Base-by-base conservation (phyloP, 2,113 vertebrate species). In the Pedetes capensis region DNA sequence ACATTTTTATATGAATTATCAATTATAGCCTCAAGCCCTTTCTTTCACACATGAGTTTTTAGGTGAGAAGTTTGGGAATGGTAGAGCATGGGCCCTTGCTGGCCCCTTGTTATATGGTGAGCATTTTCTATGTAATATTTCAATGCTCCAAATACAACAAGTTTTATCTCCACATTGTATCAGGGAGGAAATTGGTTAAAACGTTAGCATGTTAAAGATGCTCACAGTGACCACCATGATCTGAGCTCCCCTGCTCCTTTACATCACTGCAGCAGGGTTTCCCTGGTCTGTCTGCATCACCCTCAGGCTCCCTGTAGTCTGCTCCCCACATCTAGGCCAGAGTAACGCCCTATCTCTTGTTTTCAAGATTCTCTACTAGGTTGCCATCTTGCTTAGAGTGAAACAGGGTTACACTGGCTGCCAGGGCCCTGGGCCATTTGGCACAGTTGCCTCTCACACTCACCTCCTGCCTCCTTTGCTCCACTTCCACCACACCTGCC, bases 391-490 rank as follows among this genome's bases (percentile, higher is more conserved):
- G n/a, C n/a, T 68, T 57, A 64, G n/a, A 75, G 22, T n/a, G 69
- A 22, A 78, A 61, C 37, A 55, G 66, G 32, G 1, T 13, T 22
- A 42, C 6, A 53, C 13, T 53, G 8, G 27, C 34, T 64, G 0
- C 0, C 27, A n/a, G 42, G 61, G 23, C 4, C 9, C 32, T 20
- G 34, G 3, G 49, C 22, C 34, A 2, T 9, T 20, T 17, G 39
- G 32, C 27, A 0, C 16, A 6, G 4, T 47, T 63, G 4, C 8
- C 17, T 4, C 32, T 66, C 32, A 2, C 10, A 51, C 3, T 59
- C 53, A 12, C 3, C 6, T 23, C 37, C 42, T 25, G 44, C 18
- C 5, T 25, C 25, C 74, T n/a, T 88, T 27, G 0, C 10, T 63
- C 25, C 1, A 23, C 64, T 20, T 57, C 51, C 61, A 32, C 57